Evolutionary conservation across 2,888 invertebrate species (phyloP).

Genomic region (Zygothrica quintamaculata): DNA sequence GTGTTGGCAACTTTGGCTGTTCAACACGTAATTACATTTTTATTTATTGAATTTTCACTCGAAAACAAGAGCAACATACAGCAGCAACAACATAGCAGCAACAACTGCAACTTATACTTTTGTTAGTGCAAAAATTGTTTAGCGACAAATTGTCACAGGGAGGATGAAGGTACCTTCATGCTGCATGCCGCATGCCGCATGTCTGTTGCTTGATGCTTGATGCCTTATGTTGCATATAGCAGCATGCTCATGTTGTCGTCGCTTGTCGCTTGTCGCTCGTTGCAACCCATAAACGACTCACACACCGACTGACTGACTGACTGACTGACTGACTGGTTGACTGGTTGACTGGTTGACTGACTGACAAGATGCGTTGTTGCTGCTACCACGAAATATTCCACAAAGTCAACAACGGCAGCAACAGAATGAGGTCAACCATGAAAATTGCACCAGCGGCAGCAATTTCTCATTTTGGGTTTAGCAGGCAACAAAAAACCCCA

Average conservation of each 20-base stretch:
- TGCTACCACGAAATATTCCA: constrained; percentile 65
- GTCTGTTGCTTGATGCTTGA: no score
- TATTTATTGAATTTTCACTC: constrained; percentile 73
- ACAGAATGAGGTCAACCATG: constrained; percentile 77
- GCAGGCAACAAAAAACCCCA: constrained; percentile 49
- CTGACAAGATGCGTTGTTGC: constrained; percentile 58
- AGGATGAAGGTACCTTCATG: constrained; percentile 25
- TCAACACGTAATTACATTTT: constrained; percentile 72
- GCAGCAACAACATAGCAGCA: constrained; percentile 30
- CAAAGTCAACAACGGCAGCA: constrained; percentile 73
- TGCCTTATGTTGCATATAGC: constrained; percentile 21
- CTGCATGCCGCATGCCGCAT: no score
- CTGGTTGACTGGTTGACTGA: constrained; percentile 27
- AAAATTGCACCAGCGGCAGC: constrained; percentile 76
- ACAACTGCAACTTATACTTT: constrained; percentile 51
- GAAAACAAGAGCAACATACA: constrained; percentile 28
- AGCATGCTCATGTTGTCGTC: constrained; percentile 46
- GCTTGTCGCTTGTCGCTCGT: constrained; percentile 20
- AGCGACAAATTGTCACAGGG: constrained; percentile 76
- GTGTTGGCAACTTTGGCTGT: constrained; percentile 22
- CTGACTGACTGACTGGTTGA: constrained; percentile 16
- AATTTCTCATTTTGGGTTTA: constrained; percentile 78
- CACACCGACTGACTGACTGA: constrained; percentile 18
- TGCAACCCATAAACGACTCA: constrained; percentile 31
- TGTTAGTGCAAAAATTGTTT: constrained; percentile 64